A percentile compares a stretch with the other conserved stretches of the same genome.
Evolutionary conservation across 1,140 invertebrate genomes (phyloP).

Genomic region (Thaumatotibia leucotreta): DNA sequence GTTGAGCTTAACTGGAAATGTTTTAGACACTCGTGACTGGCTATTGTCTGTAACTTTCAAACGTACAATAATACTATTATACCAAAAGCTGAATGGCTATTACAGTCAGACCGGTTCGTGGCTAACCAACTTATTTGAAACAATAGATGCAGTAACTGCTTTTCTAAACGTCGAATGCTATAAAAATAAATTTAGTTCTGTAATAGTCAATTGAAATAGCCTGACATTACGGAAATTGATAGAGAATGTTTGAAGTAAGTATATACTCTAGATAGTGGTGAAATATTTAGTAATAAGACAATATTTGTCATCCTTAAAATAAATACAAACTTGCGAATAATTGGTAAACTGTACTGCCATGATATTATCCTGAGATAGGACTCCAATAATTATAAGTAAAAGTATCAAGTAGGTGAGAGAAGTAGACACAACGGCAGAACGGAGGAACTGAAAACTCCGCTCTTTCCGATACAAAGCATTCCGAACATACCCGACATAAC

Average conservation of each 20-base stretch:
- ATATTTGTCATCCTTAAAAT: too few species aligned
- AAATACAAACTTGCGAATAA: too few species aligned
- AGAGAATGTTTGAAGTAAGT: too few species aligned
- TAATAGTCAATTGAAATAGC: too few species aligned
- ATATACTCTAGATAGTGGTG: too few species aligned
- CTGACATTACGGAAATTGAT: too few species aligned
- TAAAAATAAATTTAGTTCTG: background rate
- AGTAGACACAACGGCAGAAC: background rate
- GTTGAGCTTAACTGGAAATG: conserved; percentile 6
- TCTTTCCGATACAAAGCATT: conserved; percentile 4
- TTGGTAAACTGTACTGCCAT: too few species aligned
- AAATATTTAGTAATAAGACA: too few species aligned
- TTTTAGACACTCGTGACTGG: background rate
- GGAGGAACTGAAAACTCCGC: background rate
- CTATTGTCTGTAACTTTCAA: background rate
- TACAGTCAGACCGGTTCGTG: background rate
- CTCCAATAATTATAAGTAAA: conserved; percentile 3
- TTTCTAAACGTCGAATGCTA: background rate
- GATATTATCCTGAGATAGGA: too few species aligned
- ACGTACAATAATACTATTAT: background rate
- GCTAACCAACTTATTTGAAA: background rate
- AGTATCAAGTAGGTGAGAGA: background rate
- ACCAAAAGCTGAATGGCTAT: background rate
- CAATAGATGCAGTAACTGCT: background rate
- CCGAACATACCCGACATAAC: conserved; percentile 10